phyloP scores from a whole-genome alignment of 2,797 vertebrate species.

The Decapterus maruadsi region DNA sequence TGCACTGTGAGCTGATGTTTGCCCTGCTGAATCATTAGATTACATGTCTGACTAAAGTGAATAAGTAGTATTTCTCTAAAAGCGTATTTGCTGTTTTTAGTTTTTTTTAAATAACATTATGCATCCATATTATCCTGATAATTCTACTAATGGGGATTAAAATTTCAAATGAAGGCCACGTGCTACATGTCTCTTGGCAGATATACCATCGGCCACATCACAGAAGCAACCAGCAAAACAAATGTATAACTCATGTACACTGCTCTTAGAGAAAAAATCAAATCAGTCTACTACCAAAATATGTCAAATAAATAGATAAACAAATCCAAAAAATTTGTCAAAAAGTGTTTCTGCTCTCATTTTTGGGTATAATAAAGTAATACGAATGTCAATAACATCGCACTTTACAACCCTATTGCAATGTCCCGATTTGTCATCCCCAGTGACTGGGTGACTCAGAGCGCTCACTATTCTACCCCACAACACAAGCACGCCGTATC shows the following conservation, averaged over 20 bases:
- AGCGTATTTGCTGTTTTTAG: background rate
- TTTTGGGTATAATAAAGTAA: background rate
- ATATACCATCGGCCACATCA: background rate
- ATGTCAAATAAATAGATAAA: background rate
- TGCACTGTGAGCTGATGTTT: slow-evolving; percentile 11
- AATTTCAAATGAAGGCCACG: background rate
- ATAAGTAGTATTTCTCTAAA: background rate
- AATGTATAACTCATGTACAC: background rate
- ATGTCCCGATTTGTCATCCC: slow-evolving; percentile 5
- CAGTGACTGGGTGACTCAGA: slow-evolving; percentile 33
- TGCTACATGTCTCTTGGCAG: background rate
- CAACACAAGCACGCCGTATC: slow-evolving; percentile 39
- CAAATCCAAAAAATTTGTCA: background rate
- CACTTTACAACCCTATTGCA: background rate
- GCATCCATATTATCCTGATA: background rate
- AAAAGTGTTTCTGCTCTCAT: background rate
- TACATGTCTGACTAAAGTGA: slow-evolving; percentile 7
- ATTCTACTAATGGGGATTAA: background rate
- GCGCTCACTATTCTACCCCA: slow-evolving; percentile 34
- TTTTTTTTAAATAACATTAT: background rate
- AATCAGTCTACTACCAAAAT: background rate
- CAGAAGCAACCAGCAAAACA: background rate
- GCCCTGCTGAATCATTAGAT: slow-evolving; percentile 12
- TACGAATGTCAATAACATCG: background rate
- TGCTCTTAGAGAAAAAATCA: background rate